Conservation (phyloP, 2,113 vertebrate genomes). For the Solenodon paradoxus region DNA sequence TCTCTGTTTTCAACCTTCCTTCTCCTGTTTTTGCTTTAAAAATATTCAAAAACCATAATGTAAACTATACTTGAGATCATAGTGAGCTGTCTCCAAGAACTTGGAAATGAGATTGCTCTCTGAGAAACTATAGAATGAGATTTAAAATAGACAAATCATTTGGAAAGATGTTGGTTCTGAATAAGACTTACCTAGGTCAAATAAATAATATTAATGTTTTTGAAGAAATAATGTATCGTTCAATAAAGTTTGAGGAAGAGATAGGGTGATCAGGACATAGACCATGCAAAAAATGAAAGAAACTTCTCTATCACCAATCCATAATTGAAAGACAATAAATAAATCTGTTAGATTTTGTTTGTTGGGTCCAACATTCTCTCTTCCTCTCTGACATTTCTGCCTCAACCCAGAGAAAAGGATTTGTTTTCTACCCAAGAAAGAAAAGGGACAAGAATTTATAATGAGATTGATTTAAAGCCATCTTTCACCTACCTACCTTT, state of each 20-base stretch:
- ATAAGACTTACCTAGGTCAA: neutral
- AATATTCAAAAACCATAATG: neutral
- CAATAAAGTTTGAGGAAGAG: neutral
- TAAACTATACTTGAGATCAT: neutral
- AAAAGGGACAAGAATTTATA: conserved; percentile 26
- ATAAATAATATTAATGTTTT: neutral
- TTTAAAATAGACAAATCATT: neutral
- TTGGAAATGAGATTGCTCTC: neutral
- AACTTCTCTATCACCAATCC: neutral
- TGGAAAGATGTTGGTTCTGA: neutral
- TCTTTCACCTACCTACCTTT: neutral
- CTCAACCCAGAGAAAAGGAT: neutral
- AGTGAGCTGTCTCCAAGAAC: neutral
- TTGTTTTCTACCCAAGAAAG: neutral
- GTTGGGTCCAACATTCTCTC: neutral
- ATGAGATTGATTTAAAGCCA: neutral
- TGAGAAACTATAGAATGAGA: neutral
- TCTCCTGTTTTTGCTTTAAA: neutral
- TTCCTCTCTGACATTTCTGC: neutral
- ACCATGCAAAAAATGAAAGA: neutral
- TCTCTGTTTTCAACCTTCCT: too few relatives aligned
- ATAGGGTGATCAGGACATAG: neutral
- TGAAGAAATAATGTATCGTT: neutral
- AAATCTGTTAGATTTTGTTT: neutral
- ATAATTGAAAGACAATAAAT: neutral